Base-by-base conservation (phyloP, 2,797 vertebrate genomes). In the Sebastes cheni region DNA sequence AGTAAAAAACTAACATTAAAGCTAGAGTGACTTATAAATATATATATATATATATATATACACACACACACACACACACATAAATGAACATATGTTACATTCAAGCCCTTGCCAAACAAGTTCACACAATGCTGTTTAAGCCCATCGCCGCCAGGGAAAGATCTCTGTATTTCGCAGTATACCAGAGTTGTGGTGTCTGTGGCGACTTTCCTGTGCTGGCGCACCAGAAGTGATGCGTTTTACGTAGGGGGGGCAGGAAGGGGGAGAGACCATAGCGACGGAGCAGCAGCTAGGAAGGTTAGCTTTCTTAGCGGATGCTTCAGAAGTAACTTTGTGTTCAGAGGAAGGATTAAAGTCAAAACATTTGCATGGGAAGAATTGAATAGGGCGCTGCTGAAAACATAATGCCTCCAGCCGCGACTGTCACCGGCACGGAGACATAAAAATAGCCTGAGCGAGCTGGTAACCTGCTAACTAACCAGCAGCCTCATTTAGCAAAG, bases 81-180 rank as follows among this genome's bases (percentile, higher is more conserved):
- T 29, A 59, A 29, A 59, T 16, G 25, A 59, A 59, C 4, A 18
- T 2, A 8, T 7, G 56, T 59, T 29, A 59, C 14, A 42, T 42
- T 42, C 39, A 42, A 42, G 14, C 14, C 56, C 8, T 29, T 59
- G 25, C 2, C 2, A 59, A 59, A 59, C 56, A 29, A 59, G 25
- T 59, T 59, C 56, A 29, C 25, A 59, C 56, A 29, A 29, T 16
- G 14, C 25, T 59, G 56, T 29, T 18, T 18, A 59, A 25, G 2
- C 12, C 23, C 3, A 16, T 56, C 6, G 0, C 22, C 23, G 5
- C 12, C 6, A 25, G 3, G 55, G 23, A 56, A 14, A 58, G 56
- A 0, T 18, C 25, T 58, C 7, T 29, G 0, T 16, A 58, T 58
- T 58, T 58, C 1, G 1, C 25, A 8, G 56, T 27, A 8, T 27